Base-by-base conservation (phyloP, 2,797 vertebrate genomes). In the Numenius phaeopus region DNA sequence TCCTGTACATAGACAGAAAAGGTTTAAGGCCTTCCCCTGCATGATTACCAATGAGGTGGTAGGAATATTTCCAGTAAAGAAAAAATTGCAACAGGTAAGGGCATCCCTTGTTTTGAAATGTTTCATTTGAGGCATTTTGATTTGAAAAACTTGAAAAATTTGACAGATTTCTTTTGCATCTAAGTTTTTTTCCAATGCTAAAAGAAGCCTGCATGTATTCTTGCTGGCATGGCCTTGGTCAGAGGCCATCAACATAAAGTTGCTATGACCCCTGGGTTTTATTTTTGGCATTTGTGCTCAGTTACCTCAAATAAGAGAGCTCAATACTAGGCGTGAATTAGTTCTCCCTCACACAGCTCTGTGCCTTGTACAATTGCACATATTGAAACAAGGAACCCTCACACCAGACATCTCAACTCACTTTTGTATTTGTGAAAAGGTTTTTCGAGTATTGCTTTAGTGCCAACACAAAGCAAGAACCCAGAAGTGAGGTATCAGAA, bases 31-130 rank as follows among this genome's bases (percentile, higher is more conserved):
- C 19, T 87, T 80, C 46, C 77, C 22, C 22, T 81, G 13, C 20
- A 18, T 10, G 20, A 57, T n/a, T 52, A 49, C 10, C 7, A 62
- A 7, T 15, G 12, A 46, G 1, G 3, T 0, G 8, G 9, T 22
- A 61, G 17, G 20, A 93, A 54, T 76, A 24, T 5, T 78, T 76
- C 21, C 58, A 87, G 13, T 40, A 34, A 69, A 94, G 27, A 1
- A 89, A 70, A 65, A 79, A n/a, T 10, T 37, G 6, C 34, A 79
- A 39, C 23, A 23, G 32, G 12, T 55, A 75, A 70, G 11, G 7
- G 1, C 23, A 47, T 22, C 17, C 3, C 6, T 50, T 62, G 14
- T 66, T 87, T 67, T 27, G 15, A 57, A 70, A 59, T 13, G 3
- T n/a, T 83, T 83, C 5, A 19, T 86, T 26, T 54, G 16, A 79